A percentile compares a stretch with the other conserved stretches of the same genome.
phyloP scores from a whole-genome alignment of 2,797 vertebrate species.

The Picus viridis region DNA sequence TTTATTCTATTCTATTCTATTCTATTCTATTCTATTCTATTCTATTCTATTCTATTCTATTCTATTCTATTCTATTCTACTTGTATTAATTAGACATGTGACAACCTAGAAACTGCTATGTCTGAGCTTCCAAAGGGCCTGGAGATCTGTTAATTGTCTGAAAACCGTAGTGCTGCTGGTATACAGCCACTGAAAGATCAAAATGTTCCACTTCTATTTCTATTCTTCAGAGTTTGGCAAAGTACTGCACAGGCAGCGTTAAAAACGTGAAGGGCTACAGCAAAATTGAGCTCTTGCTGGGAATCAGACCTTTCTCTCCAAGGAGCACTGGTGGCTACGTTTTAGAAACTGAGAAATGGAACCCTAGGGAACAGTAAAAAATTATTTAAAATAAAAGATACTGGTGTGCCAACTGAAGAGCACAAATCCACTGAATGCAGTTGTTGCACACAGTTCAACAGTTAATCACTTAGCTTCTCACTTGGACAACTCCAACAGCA shows the following conservation, averaged over 20 bases:
- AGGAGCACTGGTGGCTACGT: neutral
- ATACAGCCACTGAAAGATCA: neutral
- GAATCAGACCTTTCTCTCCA: neutral
- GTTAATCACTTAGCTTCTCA: neutral
- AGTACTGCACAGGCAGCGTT: neutral
- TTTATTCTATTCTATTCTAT: no score
- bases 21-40: no score
- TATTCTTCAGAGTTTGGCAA: neutral
- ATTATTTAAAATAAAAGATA: neutral
- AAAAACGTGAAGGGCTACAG: neutral
- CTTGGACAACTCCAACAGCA: accelerated
- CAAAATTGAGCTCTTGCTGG: slow-evolving; percentile 8
- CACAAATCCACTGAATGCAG: neutral
- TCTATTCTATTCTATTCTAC: no score
- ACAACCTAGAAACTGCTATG: neutral
- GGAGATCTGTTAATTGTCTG: slow-evolving; percentile 13
- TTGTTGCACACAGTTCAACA: neutral
- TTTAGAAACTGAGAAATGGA: neutral
- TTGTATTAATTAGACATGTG: neutral
- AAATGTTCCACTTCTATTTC: slow-evolving; percentile 24
- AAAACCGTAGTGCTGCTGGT: slow-evolving; percentile 6
- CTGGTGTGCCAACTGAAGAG: neutral
- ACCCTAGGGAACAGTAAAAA: slow-evolving; percentile 5
- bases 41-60: no score
- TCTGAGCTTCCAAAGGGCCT: neutral